These are phyloP conservation scores for Trachelipus rathkii DNA, from an alignment of 1,140 invertebrate species.

Conservation along the genomic window DNA sequence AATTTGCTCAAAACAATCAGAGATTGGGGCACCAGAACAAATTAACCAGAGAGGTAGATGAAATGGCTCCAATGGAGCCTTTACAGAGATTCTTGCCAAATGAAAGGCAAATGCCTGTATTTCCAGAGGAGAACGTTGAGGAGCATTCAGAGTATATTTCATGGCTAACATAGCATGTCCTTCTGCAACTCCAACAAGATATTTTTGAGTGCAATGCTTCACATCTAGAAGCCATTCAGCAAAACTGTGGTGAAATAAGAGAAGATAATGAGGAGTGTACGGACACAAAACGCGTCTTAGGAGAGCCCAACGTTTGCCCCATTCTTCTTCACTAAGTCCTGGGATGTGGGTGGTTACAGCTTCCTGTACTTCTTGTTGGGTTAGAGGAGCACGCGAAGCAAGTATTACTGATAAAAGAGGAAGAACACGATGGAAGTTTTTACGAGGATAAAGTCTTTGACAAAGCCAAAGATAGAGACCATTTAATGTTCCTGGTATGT, in stretches of 20 bases:
- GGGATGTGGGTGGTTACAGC: constrained; percentile 62
- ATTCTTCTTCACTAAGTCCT: constrained; percentile 63
- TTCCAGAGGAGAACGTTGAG: constrained; percentile 55
- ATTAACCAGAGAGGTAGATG: constrained; percentile 53
- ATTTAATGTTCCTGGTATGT: constrained; percentile 91
- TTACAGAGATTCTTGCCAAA: constrained; percentile 52
- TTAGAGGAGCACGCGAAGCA: constrained; percentile 77
- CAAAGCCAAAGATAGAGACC: constrained; percentile 92
- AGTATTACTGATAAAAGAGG: constrained; percentile 81
- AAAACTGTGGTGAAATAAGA: constrained; percentile 85
- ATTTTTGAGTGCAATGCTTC: constrained; percentile 92
- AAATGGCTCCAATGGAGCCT: constrained; percentile 51
- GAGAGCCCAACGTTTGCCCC: constrained; percentile 72
- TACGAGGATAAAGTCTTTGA: constrained; percentile 81
- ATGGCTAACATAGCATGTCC: constrained; percentile 86
- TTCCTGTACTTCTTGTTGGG: constrained; percentile 73
- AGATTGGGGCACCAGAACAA: constrained; percentile 45
- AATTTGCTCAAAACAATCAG: constrained; percentile 45
- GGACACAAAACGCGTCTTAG: constrained; percentile 65
- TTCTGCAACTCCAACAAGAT: constrained; percentile 77
- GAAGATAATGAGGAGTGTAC: constrained; percentile 60
- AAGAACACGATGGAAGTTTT: constrained; percentile 79
- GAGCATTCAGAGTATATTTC: constrained; percentile 65
- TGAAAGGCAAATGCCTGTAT: constrained; percentile 59
- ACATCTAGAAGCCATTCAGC: constrained; percentile 91